phyloP scores from a whole-genome alignment of 2,797 vertebrate genomes.

The Lacerta bilineata region DNA sequence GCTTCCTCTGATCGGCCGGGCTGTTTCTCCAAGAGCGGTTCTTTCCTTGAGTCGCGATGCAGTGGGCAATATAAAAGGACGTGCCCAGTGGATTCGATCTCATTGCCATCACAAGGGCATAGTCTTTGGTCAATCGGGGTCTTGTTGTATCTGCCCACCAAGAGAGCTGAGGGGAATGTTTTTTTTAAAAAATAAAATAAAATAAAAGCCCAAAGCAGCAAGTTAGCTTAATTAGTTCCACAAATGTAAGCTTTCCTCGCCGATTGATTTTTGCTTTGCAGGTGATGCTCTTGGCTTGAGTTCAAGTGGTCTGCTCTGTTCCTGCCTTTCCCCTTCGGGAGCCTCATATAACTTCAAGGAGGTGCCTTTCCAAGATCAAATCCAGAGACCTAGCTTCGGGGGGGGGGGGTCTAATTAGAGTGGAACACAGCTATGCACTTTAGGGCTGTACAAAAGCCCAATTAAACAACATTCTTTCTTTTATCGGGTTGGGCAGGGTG shows the following conservation, averaged over 20 bases:
- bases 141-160: too few relatives aligned
- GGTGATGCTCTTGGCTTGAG: neutral
- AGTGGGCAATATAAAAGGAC: too few relatives aligned
- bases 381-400: neutral
- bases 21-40: too few relatives aligned
- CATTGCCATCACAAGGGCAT: too few relatives aligned
- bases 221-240: neutral
- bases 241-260: neutral
- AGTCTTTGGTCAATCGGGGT: too few relatives aligned
- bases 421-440: slow-evolving; percentile 12
- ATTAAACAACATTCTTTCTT: slow-evolving; percentile 58
- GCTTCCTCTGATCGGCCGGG: too few relatives aligned
- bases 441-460: slow-evolving; percentile 49
- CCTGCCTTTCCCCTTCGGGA: neutral
- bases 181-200: too few relatives aligned
- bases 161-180: too few relatives aligned
- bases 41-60: too few relatives aligned
- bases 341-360: slow-evolving; percentile 38
- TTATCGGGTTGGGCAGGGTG: slow-evolving; percentile 39
- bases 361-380: slow-evolving; percentile 27
- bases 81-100: too few relatives aligned
- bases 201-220: neutral
- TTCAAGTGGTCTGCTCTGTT: neutral
- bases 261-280: neutral
- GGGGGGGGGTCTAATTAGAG: slow-evolving; percentile 59